These are phyloP conservation scores for Coregonus suidteri DNA, from an alignment of 2,797 vertebrate genomes.

Conservation along the genomic window DNA sequence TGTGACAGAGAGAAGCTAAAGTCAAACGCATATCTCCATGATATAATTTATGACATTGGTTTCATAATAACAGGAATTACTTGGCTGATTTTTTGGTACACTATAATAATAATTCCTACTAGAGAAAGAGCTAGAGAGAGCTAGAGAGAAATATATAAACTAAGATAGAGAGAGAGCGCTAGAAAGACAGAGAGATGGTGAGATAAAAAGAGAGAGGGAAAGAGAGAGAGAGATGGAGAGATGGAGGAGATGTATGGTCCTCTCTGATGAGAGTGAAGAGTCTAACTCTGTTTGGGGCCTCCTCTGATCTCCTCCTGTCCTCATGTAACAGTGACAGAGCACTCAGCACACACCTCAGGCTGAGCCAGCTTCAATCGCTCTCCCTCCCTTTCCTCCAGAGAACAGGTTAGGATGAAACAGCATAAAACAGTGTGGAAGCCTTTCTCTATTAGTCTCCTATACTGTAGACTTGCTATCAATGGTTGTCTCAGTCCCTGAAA, in stretches of 20 bases:
- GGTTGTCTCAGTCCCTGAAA: slow-evolving; percentile 31
- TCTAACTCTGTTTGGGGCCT: background rate
- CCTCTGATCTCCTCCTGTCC: slow-evolving; percentile 27
- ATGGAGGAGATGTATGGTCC: background rate
- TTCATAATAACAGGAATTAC: slow-evolving; percentile 14
- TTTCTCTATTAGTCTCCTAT: slow-evolving; percentile 16
- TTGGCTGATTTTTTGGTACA: background rate
- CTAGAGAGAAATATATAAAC: background rate
- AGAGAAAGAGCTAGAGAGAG: background rate
- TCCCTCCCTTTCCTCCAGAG: slow-evolving; percentile 29
- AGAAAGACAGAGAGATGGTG: no score
- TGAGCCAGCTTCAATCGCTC: slow-evolving; percentile 29
- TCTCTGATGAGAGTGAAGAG: background rate
- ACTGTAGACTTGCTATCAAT: slow-evolving; percentile 24
- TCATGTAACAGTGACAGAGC: slow-evolving; percentile 24
- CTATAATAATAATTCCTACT: background rate
- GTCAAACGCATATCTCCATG: background rate
- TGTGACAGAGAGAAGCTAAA: no score
- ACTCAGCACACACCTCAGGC: slow-evolving; percentile 31
- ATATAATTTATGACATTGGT: slow-evolving; percentile 16
- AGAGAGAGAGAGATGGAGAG: no score
- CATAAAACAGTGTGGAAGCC: slow-evolving; percentile 27
- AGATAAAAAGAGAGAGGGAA: no score
- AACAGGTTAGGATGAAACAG: slow-evolving; percentile 40
- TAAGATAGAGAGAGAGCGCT: no score